Conservation (phyloP, 2,888 invertebrate genomes). For the Julus scandinavius region DNA sequence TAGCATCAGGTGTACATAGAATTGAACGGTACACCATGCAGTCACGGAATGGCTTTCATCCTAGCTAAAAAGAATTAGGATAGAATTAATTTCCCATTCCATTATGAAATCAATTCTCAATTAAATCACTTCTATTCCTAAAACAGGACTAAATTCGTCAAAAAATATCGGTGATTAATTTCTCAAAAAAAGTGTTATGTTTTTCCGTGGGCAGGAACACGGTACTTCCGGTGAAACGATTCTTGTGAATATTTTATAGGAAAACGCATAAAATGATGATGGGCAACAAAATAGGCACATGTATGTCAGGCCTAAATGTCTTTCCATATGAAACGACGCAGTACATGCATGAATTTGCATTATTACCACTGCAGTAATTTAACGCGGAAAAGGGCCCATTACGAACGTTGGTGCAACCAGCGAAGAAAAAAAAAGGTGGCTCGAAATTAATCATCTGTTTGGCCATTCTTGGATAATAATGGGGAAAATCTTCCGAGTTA, state of each 20-base stretch:
- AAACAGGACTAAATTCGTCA: too few relatives aligned
- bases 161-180: too few relatives aligned
- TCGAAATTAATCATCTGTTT: not conserved
- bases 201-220: too few relatives aligned
- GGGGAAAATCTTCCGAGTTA: not conserved
- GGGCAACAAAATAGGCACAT: not conserved
- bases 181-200: too few relatives aligned
- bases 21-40: too few relatives aligned
- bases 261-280: not conserved
- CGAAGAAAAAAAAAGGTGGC: not conserved
- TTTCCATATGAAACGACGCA: not conserved
- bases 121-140: too few relatives aligned
- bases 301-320: not conserved
- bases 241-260: not conserved
- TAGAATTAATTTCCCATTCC: too few relatives aligned
- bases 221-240: too few relatives aligned
- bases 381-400: constrained; percentile 4
- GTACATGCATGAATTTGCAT: not conserved
- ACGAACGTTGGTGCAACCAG: not conserved
- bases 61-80: too few relatives aligned
- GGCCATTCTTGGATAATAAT: not conserved
- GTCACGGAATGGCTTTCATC: too few relatives aligned
- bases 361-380: constrained; percentile 22
- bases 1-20: too few relatives aligned
- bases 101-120: too few relatives aligned